phyloP scores from a whole-genome alignment of 2,888 invertebrate genomes.

The Hymenopus coronatus region DNA sequence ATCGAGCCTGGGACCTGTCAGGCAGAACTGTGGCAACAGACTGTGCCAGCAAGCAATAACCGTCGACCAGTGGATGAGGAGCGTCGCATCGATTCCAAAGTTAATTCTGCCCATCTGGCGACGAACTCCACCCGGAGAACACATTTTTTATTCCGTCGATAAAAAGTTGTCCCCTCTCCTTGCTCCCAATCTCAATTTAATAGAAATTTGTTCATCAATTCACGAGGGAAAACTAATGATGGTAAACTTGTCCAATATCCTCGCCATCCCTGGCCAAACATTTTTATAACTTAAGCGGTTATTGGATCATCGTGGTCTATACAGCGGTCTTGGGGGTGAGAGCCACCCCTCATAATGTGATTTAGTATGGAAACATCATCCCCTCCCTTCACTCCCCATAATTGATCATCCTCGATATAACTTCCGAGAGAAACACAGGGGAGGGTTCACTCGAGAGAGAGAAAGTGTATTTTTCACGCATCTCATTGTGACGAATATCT shows the following conservation, averaged over 20 bases:
- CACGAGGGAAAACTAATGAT: conserved; percentile 40
- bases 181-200: conserved; percentile 45
- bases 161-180: conserved; percentile 40
- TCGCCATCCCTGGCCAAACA: conserved; percentile 27
- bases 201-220: conserved; percentile 54
- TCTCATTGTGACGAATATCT: not conserved
- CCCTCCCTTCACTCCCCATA: conserved; percentile 8
- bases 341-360: conserved; percentile 33
- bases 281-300: conserved; percentile 34
- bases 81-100: conserved; percentile 5
- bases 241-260: conserved; percentile 35
- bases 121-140: not conserved
- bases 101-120: conserved; percentile 26
- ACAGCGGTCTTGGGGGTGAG: conserved; percentile 9
- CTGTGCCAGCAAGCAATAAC: not conserved
- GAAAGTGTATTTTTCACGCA: not conserved
- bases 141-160: conserved; percentile 29
- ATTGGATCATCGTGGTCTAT: conserved; percentile 29
- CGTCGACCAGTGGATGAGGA: conserved; percentile 1
- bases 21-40: not conserved
- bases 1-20: too few species aligned
- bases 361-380: conserved; percentile 32
- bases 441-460: not conserved
- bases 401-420: conserved; percentile 30
- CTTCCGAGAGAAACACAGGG: not conserved